Base-by-base conservation (phyloP, 2,113 vertebrate genomes). In the Limnothrissa miodon region DNA sequence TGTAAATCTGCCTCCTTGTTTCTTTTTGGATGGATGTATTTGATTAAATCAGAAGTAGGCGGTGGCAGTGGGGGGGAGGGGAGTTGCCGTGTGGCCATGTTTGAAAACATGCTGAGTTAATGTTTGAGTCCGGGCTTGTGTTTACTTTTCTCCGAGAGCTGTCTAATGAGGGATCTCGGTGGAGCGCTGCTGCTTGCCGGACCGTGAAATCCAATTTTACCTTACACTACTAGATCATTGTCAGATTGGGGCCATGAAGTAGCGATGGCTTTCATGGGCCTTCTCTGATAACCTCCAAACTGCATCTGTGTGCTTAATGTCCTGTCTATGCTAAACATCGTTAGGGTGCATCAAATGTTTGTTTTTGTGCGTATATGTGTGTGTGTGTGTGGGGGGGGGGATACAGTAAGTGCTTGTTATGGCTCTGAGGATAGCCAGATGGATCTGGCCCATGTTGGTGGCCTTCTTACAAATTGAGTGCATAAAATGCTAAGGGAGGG, bases 201-300 rank as follows among this genome's bases (percentile, higher is more conserved):
- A 74, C 66, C 29, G 66, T 74, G 66, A 74, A 74, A 74, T 74
- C 66, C 66, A 74, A 74, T 74, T 74, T 74, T 74, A 74, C 66
- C 66, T 36, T 74, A 74, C 29, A 11, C 66, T 13, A 74, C 66
- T 74, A 74, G 66, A 74, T 74, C 66, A 74, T 74, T 74, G 66
- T 74, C 66, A 74, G 29, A 74, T 33, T 36, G 33, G 66, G 66
- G 25, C 66, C 66, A 74, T 74, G 66, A 74, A 33, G 66, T 74
- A 74, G 66, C 15, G 25, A 17, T 29, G 66, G 66, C 66, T 13
- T 33, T 74, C 13, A 15, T n/a, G 66, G 29, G 15, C 66, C 29
- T 15, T 74, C 33, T 13, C 25, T 15, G 29, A 29, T 74, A 74
- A 74, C 66, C 66, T 74, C 66, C 29, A 74, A 74, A 36, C 29